These are phyloP conservation scores for Antheraea mylitta DNA, from an alignment of 1,140 invertebrate genomes.

Conservation along the genomic window DNA sequence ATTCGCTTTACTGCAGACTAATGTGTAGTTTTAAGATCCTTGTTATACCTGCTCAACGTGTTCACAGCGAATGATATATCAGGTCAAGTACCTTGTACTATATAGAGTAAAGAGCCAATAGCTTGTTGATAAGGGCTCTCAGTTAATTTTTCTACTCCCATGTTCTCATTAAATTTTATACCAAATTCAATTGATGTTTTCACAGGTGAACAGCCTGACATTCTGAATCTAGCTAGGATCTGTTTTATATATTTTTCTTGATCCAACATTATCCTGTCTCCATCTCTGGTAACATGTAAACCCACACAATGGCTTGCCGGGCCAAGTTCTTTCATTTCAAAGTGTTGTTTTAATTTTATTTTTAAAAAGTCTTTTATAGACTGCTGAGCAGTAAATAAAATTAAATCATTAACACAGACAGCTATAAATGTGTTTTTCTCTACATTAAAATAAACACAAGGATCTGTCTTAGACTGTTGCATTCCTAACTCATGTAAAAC, in stretches of 20 bases:
- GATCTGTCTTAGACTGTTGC: constrained; percentile 27
- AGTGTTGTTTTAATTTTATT: constrained; percentile 13
- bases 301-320: constrained; percentile 8
- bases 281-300: neutral
- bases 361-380: constrained; percentile 7
- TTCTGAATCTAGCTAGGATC: constrained; percentile 12
- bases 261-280: constrained; percentile 19
- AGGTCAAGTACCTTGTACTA: constrained; percentile 18
- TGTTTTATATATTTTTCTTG: constrained; percentile 22
- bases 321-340: neutral
- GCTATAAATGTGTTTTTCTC: constrained; percentile 23
- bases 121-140: constrained; percentile 19
- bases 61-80: constrained; percentile 19
- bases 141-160: neutral
- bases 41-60: constrained; percentile 23
- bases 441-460: constrained; percentile 33
- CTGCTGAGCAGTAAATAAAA: constrained; percentile 15
- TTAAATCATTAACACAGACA: constrained; percentile 38
- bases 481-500: constrained; percentile 31
- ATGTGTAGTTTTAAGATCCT: constrained; percentile 16
- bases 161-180: neutral
- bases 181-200: constrained; percentile 17
- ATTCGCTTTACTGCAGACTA: constrained; percentile 30
- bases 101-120: constrained; percentile 20
- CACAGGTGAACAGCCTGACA: constrained; percentile 14